Evolutionary conservation across 2,113 vertebrate species (phyloP).

Genomic region (Atrichornis clamosus): DNA sequence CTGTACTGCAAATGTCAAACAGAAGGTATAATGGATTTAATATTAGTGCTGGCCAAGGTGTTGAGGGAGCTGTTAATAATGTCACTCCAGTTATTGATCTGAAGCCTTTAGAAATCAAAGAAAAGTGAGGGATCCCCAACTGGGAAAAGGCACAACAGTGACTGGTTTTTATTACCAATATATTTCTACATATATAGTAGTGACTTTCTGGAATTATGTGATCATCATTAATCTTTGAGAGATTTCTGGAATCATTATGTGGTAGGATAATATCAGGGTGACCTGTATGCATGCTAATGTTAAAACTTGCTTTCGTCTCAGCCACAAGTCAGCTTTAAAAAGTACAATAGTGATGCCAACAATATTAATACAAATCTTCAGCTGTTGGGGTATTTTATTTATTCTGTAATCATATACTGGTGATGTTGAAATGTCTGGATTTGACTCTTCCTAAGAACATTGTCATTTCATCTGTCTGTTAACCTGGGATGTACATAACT

Average conservation of each 20-base stretch:
- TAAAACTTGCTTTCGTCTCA: background rate
- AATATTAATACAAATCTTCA: background rate
- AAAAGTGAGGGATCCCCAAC: conserved; percentile 76
- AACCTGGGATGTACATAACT: background rate
- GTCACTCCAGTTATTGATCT: conserved; percentile 82
- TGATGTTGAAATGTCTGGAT: background rate
- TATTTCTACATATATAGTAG: conserved; percentile 76
- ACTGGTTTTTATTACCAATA: conserved; percentile 77
- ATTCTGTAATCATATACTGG: background rate
- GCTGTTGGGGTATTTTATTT: background rate
- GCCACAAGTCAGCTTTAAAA: background rate
- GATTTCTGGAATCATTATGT: conserved; percentile 68
- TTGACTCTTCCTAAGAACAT: background rate
- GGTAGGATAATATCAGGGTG: conserved; percentile 58
- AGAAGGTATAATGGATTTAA: conserved; percentile 80
- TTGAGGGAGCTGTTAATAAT: conserved; percentile 85
- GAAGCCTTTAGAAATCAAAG: conserved; percentile 79
- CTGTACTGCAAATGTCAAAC: conserved; percentile 78
- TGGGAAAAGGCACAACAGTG: conserved; percentile 75
- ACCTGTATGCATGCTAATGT: conserved; percentile 39
- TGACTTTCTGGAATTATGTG: conserved; percentile 73
- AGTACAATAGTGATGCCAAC: background rate
- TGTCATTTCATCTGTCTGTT: background rate
- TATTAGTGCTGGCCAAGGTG: conserved; percentile 81
- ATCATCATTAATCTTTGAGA: conserved; percentile 71